Evolutionary conservation across 2,888 invertebrate genomes (phyloP).

Genomic region (Thereva unica): DNA sequence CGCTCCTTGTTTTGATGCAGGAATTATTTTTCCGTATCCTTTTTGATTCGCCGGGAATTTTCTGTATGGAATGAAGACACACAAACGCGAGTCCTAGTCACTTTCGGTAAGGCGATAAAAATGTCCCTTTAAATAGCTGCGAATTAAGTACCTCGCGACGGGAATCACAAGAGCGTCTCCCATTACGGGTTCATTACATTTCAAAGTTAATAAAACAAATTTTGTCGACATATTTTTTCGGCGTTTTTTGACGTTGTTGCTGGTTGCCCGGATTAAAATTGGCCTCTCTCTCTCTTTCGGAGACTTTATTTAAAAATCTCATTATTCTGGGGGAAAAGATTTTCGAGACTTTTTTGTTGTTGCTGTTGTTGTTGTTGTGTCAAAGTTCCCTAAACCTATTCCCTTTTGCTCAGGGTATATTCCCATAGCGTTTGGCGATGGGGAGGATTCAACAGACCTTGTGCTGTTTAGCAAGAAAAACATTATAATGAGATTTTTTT

Average conservation of each 20-base stretch:
- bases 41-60: no score
- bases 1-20: no score
- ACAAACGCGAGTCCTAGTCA: no score
- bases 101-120: not conserved
- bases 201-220: conserved; percentile 36
- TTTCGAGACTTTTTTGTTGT: conserved; percentile 21
- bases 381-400: not conserved
- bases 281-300: conserved; percentile 25
- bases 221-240: conserved; percentile 33
- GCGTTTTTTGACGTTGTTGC: conserved; percentile 18
- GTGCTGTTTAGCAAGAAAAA: conserved; percentile 38
- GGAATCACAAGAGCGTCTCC: not conserved
- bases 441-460: conserved; percentile 12
- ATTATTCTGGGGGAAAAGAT: conserved; percentile 35
- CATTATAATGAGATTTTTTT: conserved; percentile 42
- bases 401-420: not conserved
- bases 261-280: conserved; percentile 24
- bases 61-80: no score
- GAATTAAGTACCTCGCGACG: conserved; percentile 2
- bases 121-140: not conserved
- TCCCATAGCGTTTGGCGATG: conserved; percentile 1
- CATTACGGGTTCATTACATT: conserved; percentile 33
- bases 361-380: not conserved
- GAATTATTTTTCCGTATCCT: not conserved
- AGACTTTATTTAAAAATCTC: conserved; percentile 41